phyloP scores from a whole-genome alignment of 2,797 vertebrate genomes.

The Masticophis lateralis region DNA sequence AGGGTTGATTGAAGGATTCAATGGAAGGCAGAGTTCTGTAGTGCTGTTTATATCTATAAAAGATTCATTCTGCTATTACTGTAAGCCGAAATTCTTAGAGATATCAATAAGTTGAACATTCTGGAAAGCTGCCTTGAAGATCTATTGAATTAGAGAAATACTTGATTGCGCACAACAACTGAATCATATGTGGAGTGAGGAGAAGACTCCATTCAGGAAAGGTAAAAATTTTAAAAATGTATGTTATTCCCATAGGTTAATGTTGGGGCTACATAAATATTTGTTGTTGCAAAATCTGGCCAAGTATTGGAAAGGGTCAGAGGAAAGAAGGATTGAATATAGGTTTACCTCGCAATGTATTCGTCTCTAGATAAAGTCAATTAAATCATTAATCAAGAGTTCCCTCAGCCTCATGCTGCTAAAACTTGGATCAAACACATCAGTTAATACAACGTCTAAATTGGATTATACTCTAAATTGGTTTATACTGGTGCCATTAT shows the following conservation, averaged over 20 bases:
- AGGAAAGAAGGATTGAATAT: slow-evolving; percentile 7
- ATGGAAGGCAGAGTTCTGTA: not conserved
- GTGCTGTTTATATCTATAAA: not conserved
- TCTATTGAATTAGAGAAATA: not conserved
- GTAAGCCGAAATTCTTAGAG: not conserved
- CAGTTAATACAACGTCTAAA: not conserved
- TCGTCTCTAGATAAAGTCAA: slow-evolving; percentile 17
- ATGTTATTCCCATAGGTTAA: not conserved
- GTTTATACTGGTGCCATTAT: slow-evolving; percentile 30
- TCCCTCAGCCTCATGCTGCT: slow-evolving; percentile 25
- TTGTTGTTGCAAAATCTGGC: not conserved
- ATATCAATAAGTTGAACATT: not conserved
- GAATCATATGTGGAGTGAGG: not conserved
- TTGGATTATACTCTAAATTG: slow-evolving; percentile 17
- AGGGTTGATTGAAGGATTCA: not conserved
- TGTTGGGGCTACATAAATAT: not conserved
- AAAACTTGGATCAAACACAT: not conserved
- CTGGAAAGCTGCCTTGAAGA: not conserved
- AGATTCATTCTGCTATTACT: not conserved
- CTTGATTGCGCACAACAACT: not conserved
- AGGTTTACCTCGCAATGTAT: slow-evolving; percentile 20
- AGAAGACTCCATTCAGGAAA: not conserved
- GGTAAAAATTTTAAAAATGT: not conserved
- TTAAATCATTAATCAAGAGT: slow-evolving; percentile 33
- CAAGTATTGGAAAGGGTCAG: not conserved